Conservation (phyloP, 2,888 invertebrate species). For the Drosophila prostipennis region DNA sequence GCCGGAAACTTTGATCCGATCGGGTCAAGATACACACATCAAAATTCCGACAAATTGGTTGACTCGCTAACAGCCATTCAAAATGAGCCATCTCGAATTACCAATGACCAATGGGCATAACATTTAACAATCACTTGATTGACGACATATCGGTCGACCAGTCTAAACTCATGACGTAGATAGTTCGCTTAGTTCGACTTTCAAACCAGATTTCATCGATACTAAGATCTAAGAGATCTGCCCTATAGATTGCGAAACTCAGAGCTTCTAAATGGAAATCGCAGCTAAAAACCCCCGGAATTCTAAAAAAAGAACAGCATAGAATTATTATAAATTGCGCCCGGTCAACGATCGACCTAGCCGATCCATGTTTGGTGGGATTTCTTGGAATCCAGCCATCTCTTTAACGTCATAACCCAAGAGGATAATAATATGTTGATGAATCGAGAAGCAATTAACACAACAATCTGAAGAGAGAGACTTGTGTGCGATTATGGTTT, state of each 20-base stretch:
- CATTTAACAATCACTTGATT: constrained; percentile 14
- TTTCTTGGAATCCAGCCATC: constrained; percentile 22
- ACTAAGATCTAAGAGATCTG: background rate
- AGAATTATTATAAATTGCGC: constrained; percentile 21
- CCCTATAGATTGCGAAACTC: constrained; percentile 31
- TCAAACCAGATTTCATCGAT: constrained; percentile 21
- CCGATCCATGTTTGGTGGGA: constrained; percentile 12
- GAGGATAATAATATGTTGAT: constrained; percentile 23
- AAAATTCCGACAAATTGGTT: constrained; percentile 36
- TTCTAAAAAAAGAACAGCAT: constrained; percentile 35
- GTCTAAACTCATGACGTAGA: constrained; percentile 28
- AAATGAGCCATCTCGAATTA: constrained; percentile 27
- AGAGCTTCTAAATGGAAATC: constrained; percentile 16
- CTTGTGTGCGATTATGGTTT: constrained; percentile 16
- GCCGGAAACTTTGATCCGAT: constrained; percentile 68
- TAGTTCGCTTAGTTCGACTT: too few relatives aligned
- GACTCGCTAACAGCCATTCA: constrained; percentile 22
- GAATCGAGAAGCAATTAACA: constrained; percentile 24
- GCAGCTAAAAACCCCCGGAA: constrained; percentile 29
- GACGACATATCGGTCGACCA: constrained; percentile 6
- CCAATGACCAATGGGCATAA: constrained; percentile 33
- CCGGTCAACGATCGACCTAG: constrained; percentile 43
- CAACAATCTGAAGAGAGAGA: constrained; percentile 25
- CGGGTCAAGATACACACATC: constrained; percentile 12
- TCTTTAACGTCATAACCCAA: constrained; percentile 25